These are phyloP conservation scores for Drosophila nannoptera DNA, from an alignment of 1,140 invertebrate genomes.

Conservation along the genomic window DNA sequence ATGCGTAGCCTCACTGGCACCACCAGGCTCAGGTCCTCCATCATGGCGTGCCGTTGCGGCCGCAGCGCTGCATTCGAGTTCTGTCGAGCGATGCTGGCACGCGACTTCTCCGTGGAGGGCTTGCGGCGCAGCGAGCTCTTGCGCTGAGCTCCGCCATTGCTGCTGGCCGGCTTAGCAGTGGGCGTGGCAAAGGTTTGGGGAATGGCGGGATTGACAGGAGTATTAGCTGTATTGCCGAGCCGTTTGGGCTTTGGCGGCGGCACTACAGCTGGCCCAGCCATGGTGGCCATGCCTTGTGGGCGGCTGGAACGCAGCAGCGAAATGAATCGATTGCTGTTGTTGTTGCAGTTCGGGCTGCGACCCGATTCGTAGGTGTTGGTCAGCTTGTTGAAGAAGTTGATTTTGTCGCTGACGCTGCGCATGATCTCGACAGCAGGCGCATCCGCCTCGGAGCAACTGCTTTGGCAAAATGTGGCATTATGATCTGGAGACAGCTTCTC, in stretches of 20 bases:
- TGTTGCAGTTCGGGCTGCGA: constrained; percentile 2
- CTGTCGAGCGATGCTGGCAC: constrained; percentile 58
- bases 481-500: constrained; percentile 10
- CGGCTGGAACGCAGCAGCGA: constrained; percentile 60
- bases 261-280: constrained; percentile 29
- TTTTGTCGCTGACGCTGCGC: constrained; percentile 66
- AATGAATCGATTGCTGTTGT: constrained; percentile 58
- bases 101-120: constrained; percentile 67
- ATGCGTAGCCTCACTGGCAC: constrained; percentile 69
- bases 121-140: constrained; percentile 66
- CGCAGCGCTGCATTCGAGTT: constrained; percentile 56
- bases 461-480: constrained; percentile 3
- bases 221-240: constrained; percentile 11
- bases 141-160: constrained; percentile 35
- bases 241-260: constrained; percentile 67
- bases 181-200: constrained; percentile 51
- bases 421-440: constrained; percentile 1
- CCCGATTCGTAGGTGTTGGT: constrained; percentile 66
- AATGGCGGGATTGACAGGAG: background rate
- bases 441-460: background rate
- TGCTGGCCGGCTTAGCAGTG: constrained; percentile 26
- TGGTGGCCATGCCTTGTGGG: constrained; percentile 49
- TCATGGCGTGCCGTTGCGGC: constrained; percentile 67
- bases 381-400: constrained; percentile 72
- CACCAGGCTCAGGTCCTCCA: constrained; percentile 73